Base-by-base conservation (phyloP, 2,888 invertebrate species). In the Tigriopus californicus region DNA sequence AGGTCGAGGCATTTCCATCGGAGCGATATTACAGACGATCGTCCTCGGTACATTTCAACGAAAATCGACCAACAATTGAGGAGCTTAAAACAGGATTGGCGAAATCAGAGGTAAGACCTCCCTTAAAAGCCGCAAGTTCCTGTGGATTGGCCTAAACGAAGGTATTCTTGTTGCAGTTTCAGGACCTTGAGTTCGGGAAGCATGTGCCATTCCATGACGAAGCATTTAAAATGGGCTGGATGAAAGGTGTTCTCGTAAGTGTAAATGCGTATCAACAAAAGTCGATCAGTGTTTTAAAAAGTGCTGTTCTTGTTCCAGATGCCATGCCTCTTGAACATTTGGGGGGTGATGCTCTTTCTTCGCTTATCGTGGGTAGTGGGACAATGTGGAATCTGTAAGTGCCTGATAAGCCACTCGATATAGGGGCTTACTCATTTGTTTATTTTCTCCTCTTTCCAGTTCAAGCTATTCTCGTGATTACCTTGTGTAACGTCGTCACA, bases 261-360 rank as follows among this genome's bases (percentile, higher is more conserved):
- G 3, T 18, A 3, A 44, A 44, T n/a, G 18, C 5, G n/a, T 6
- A 10, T 18, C 5, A n/a, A 15, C 3, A 6, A 15, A 5, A 3
- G 3, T 10, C 44, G 10, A 15, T 3, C 18, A 18, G 18, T 44
- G 10, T 15, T 5, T 46, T 8, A 33, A 5, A 33, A 8, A 33
- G 3, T 33, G 33, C 33, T n/a, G n/a, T n/a, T 33, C 8, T 33
- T 33, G 8, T 33, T 18, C n/a, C 44, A 94, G 71, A 80, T 94
- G 76, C 75, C 95, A 75, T 95, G 95, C 70, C 79, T 97, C 49
- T 81, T 97, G 68, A 97, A 97, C 74, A 97, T 97, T 68, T 97
- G 92, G 86, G 97, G 97, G 59, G 97, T 97, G 65, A 97, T 98
- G 94, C 79, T 98, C 63, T 98, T 98, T 74, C 78, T 97, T 65